phyloP scores from a whole-genome alignment of 2,113 vertebrate genomes.

The Alosa alosa region DNA sequence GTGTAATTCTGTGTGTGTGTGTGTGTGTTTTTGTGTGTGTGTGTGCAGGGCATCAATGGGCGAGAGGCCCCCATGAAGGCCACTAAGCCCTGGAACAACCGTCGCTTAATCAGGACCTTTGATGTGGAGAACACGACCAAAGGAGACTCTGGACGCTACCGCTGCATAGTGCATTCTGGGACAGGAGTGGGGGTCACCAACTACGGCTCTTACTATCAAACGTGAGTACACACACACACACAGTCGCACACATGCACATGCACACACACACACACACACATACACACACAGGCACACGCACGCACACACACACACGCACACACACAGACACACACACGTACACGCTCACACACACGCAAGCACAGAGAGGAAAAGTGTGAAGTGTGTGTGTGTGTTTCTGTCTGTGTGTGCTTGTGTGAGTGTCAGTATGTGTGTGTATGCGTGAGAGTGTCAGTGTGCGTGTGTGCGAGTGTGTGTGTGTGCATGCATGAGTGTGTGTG shows the following conservation, averaged over 20 bases:
- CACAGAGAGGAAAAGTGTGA: too few species aligned
- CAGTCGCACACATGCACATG: background rate
- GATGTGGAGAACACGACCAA: constrained; percentile 93
- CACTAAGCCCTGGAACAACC: constrained; percentile 84
- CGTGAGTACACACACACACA: constrained; percentile 70
- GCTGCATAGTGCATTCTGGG: constrained; percentile 72
- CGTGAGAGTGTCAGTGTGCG: too few species aligned
- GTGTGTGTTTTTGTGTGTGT: constrained; percentile 39
- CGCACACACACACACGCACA: too few species aligned
- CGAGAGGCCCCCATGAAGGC: constrained; percentile 91
- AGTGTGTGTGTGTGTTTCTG: too few species aligned
- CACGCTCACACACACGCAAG: too few species aligned
- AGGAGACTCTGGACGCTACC: constrained; percentile 81
- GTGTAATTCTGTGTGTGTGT: background rate
- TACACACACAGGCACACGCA: background rate
- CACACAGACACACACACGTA: too few species aligned
- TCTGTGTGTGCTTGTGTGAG: too few species aligned
- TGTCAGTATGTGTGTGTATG: too few species aligned
- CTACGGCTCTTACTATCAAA: constrained; percentile 95
- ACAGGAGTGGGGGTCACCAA: constrained; percentile 85
- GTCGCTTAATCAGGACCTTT: constrained; percentile 90
- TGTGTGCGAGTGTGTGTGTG: too few species aligned
- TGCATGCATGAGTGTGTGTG: too few species aligned
- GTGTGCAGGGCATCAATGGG: constrained; percentile 84
- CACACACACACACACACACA: background rate